These are phyloP conservation scores for Cyanoderma ruficeps DNA, from an alignment of 2,113 vertebrate species.

Conservation along the genomic window DNA sequence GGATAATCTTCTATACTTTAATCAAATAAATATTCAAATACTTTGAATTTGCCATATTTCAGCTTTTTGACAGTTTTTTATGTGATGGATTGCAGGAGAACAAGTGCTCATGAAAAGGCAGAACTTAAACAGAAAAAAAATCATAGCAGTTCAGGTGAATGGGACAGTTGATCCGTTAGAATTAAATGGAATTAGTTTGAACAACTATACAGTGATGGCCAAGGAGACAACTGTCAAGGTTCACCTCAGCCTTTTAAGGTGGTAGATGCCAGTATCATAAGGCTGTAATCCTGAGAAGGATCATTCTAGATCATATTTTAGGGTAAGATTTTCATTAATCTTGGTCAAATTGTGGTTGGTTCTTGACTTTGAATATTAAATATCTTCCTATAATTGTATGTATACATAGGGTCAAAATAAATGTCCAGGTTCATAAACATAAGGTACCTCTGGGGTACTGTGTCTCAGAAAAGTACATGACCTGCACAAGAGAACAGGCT, in stretches of 20 bases:
- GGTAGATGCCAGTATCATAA: neutral
- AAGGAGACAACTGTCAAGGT: neutral
- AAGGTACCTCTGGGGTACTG: neutral
- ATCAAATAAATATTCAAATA: constrained; percentile 70
- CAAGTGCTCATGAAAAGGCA: constrained; percentile 12
- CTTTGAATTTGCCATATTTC: constrained; percentile 38
- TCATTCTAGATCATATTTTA: neutral
- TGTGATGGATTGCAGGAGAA: constrained; percentile 13
- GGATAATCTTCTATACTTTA: constrained; percentile 61
- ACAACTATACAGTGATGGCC: neutral
- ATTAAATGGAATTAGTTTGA: neutral
- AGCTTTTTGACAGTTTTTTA: constrained; percentile 32
- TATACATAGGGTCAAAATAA: neutral
- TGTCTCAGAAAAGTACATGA: neutral
- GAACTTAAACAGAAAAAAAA: neutral
- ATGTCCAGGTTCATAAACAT: neutral
- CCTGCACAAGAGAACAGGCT: neutral
- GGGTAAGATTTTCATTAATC: neutral
- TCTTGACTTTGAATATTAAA: neutral
- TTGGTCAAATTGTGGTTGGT: neutral
- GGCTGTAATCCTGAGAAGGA: neutral
- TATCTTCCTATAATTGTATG: neutral
- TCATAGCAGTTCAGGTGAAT: neutral
- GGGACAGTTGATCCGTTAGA: neutral
- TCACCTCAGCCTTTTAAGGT: neutral